These are phyloP conservation scores for Glaucomys volans DNA, from an alignment of 2,113 vertebrate species.

Conservation along the genomic window DNA sequence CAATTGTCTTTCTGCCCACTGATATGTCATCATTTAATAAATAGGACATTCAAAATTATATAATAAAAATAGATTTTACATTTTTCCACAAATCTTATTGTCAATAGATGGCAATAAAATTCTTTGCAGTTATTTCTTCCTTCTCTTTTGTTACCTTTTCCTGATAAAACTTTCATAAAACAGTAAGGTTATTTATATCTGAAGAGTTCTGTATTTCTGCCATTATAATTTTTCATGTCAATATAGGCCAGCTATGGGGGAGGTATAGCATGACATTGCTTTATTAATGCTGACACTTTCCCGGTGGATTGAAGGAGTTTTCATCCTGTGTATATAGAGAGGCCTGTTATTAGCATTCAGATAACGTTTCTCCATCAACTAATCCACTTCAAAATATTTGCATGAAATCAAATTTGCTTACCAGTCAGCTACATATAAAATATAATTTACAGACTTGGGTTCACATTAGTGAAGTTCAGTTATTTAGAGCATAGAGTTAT, in stretches of 20 bases:
- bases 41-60: slow-evolving; percentile 20
- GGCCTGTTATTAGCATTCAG: slow-evolving; percentile 73
- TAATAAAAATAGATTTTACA: slow-evolving; percentile 33
- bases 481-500: neutral
- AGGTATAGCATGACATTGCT: slow-evolving; percentile 70
- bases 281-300: slow-evolving; percentile 81
- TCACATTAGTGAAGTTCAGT: slow-evolving; percentile 21
- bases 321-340: slow-evolving; percentile 60
- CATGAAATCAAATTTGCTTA: slow-evolving; percentile 75
- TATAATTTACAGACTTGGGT: neutral
- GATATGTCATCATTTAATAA: slow-evolving; percentile 12
- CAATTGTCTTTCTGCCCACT: neutral
- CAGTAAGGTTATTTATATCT: slow-evolving; percentile 85
- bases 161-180: slow-evolving; percentile 78
- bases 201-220: slow-evolving; percentile 81
- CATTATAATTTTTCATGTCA: slow-evolving; percentile 84
- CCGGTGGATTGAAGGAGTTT: slow-evolving; percentile 69
- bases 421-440: slow-evolving; percentile 14
- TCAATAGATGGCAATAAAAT: slow-evolving; percentile 85
- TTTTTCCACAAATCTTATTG: slow-evolving; percentile 68
- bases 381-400: slow-evolving; percentile 79
- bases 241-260: slow-evolving; percentile 69
- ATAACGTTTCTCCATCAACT: slow-evolving; percentile 34
- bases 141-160: slow-evolving; percentile 66
- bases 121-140: slow-evolving; percentile 74